Evolutionary conservation across 2,113 vertebrate species (phyloP).

Genomic region (Zingel zingel): DNA sequence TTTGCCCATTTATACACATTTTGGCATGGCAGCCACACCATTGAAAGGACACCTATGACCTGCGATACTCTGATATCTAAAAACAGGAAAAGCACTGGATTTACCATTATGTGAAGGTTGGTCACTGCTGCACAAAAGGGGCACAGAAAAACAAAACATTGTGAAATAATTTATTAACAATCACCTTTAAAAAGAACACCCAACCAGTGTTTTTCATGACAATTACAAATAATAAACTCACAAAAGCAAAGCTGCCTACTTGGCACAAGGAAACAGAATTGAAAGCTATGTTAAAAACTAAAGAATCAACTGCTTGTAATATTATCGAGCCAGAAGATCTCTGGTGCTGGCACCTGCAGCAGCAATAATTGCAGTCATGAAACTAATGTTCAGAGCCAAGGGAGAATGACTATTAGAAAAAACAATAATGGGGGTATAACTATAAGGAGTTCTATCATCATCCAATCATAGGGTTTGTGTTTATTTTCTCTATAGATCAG

Average conservation of each 20-base stretch:
- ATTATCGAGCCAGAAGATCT: not conserved
- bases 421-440: not conserved
- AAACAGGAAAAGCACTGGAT: constrained; percentile 34
- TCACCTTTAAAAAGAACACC: not conserved
- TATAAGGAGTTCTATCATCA: not conserved
- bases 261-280: not conserved
- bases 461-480: not conserved
- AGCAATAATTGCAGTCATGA: not conserved
- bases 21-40: not conserved
- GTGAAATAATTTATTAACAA: not conserved
- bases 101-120: not conserved
- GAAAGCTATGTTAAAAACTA: not conserved
- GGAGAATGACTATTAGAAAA: not conserved
- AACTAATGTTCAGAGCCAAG: constrained; percentile 6
- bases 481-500: not conserved
- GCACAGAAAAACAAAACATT: not conserved
- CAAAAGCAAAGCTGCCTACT: not conserved
- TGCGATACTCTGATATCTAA: constrained; percentile 18
- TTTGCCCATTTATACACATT: constrained; percentile 22
- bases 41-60: constrained; percentile 50
- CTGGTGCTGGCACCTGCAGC: not conserved
- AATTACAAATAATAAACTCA: not conserved
- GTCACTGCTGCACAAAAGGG: constrained; percentile 7
- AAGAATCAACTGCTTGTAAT: not conserved
- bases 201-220: not conserved